A percentile compares a stretch with the other conserved stretches of the same genome.
These are phyloP conservation scores for Scolopax rusticola DNA, from an alignment of 2,797 vertebrate species.

Conservation along the genomic window DNA sequence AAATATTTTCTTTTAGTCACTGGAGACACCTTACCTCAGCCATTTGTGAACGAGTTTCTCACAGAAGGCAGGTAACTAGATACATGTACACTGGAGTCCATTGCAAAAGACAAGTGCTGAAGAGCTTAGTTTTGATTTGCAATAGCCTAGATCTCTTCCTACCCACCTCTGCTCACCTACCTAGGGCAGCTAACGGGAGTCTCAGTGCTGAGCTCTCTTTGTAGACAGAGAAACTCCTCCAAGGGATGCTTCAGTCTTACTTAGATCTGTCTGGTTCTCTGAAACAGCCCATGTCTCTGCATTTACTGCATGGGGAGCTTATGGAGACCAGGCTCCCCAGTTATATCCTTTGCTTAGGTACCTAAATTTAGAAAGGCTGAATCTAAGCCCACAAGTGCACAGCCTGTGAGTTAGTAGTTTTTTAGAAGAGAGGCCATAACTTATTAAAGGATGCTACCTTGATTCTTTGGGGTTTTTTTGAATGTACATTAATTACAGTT, in stretches of 20 bases:
- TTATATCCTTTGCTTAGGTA: not conserved
- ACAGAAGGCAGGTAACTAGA: not conserved
- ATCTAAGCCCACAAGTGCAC: not conserved
- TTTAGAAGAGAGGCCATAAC: not conserved
- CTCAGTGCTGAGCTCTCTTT: not conserved
- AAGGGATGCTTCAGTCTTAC: not conserved
- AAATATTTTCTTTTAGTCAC: not conserved
- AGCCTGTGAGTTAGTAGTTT: not conserved
- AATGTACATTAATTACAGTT: not conserved
- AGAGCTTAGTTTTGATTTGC: not conserved
- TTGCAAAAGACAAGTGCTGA: not conserved
- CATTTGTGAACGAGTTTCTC: not conserved
- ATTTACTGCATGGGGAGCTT: not conserved
- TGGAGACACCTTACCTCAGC: not conserved
- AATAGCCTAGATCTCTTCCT: not conserved
- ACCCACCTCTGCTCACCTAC: not conserved
- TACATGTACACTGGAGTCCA: not conserved
- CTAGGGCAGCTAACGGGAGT: not conserved
- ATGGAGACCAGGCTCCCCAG: not conserved
- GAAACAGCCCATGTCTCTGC: not conserved
- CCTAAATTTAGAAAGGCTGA: not conserved
- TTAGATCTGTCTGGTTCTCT: not conserved
- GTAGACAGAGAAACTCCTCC: not conserved
- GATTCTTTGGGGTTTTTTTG: fast-evolving
- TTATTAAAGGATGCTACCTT: not conserved